Base-by-base conservation (phyloP, 2,113 vertebrate genomes). In the Coreoperca whiteheadi region DNA sequence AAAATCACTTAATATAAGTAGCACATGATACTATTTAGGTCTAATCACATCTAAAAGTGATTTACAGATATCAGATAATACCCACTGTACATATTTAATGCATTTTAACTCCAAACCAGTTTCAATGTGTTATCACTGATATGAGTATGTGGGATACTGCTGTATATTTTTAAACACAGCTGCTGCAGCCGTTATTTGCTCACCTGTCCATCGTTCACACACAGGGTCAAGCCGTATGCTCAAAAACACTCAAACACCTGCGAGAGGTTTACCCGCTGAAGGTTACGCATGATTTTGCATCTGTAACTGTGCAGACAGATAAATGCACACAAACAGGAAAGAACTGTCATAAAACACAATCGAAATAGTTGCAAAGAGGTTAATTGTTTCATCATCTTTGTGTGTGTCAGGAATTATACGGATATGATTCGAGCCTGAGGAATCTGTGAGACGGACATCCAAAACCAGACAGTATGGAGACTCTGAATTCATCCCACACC, bases 401-500 rank as follows among this genome's bases (percentile, higher is more conserved):
- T 86, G 64, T 54, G 82, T 64, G 20, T 12, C 87, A 91, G 88
- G 66, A 64, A 21, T 28, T 81, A 69, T 30, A 41, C 73, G 34
- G 77, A 79, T 66, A 61, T 82, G 74, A 89, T 54, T n/a, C 10
- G 28, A 66, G 66, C 37, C 61, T 87, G 75, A 92, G 70, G 64
- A 32, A 25, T 72, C 77, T 74, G 46, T 70, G 77, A 87, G 63
- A 70, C 34, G 16, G 16, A 89, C 6, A 63, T 65, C 57, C n/a
- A n/a, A 79, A 66, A 77, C 32, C 51, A 68, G 73, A 50, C 82
- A 89, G 66, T 21, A 96, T 95, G 94, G 91, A 91, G 54, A 74
- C 48, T 16, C 63, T 51, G 51, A 95, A 94, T 76, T 77, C 74
- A 56, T 94, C 92, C 16, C 3, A 66, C 68, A 28, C 14, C 51